Percentiles rank a stretch among this genome's conserved stretches.
Conservation (phyloP, 2,113 vertebrate genomes). For the Psittacus erithacus region DNA sequence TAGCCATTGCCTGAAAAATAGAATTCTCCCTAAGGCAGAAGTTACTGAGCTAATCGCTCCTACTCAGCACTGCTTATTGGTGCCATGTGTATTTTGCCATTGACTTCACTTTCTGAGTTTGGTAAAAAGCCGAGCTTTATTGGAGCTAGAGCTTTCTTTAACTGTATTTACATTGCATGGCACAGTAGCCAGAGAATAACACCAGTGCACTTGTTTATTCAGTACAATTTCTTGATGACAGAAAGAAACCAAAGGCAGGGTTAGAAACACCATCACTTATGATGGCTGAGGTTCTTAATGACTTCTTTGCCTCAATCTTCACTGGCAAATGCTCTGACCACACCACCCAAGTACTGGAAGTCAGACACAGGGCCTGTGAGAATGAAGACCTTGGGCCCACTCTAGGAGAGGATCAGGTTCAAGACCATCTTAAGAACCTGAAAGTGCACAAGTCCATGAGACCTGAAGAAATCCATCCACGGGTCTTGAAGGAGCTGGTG, state of each 20-base stretch:
- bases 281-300: no score
- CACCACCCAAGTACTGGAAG: no score
- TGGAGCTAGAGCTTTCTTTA: neutral
- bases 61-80: neutral
- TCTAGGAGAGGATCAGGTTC: no score
- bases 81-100: neutral
- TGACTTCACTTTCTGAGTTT: neutral
- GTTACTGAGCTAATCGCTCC: neutral
- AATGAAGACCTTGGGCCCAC: no score
- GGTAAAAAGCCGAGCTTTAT: constrained; percentile 1
- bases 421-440: no score
- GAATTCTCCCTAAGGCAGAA: neutral
- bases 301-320: no score
- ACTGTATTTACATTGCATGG: neutral
- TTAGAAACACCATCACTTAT: neutral
- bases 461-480: no score
- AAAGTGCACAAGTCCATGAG: no score
- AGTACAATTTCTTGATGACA: neutral
- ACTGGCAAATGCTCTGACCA: no score
- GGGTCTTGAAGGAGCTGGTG: no score
- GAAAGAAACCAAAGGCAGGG: neutral
- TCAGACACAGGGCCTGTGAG: no score
- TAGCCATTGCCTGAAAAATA: neutral
- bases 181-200: neutral
- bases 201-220: neutral